Base-by-base conservation (phyloP, 2,113 vertebrate species). In the Ciconia maguari region DNA sequence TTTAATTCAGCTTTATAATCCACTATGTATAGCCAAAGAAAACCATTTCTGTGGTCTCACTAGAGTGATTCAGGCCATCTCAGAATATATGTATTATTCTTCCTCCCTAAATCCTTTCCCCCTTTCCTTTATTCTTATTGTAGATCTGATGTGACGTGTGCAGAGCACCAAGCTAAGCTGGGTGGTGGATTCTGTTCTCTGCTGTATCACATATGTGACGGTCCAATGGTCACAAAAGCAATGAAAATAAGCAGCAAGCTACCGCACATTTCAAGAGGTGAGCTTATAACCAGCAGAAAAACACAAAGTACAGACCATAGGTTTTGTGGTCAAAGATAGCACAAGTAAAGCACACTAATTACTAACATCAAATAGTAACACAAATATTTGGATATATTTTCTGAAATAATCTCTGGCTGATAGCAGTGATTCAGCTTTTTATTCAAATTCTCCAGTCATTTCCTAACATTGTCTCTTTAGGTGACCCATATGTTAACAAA, bases 1-100 rank as follows among this genome's bases (percentile, higher is more conserved):
- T 93, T 85, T 70, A 83, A 46, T 81, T 85, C 64, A 80, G 55
- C 49, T 78, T 72, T 92, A 91, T 95, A 95, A 87, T 69, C 83
- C 49, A 41, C 55, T 51, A 19, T 1, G 6, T 76, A 20, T 6
- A 94, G 66, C 19, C 60, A 90, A 78, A 92, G 68, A 86, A 93
- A 95, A 82, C 46, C 3, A 38, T 87, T 94, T 93, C 61, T 79
- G 57, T 51, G 17, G 60, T 93, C 24, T 83, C 24, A n/a, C 44
- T 65, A 54, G 34, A 93, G 42, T 42, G 65, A 81, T 79, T 84
- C 55, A 72, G 60, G 52, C 41, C 3, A 65, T 79, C 55, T 68
- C 65, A 90, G 38, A 60, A 55, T 44, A 54, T 14, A 70, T 6
- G 32, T 72, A 60, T 41, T 89, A 41, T 71, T 90, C 38, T 84